Base-by-base conservation (phyloP, 2,113 vertebrate genomes). In the Coregonus clupeaformis region DNA sequence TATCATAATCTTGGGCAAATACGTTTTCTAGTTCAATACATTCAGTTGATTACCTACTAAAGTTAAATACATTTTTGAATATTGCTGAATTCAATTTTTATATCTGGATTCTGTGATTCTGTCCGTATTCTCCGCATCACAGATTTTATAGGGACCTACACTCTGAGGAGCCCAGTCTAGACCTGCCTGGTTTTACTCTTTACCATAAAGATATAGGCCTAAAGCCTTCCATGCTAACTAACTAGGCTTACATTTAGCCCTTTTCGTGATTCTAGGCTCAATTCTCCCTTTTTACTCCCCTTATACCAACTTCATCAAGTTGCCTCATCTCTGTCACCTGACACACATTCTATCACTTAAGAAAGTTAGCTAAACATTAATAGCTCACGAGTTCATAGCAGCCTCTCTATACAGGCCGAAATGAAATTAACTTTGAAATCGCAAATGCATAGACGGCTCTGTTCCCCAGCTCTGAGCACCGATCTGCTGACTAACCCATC, bases 401-500 rank as follows among this genome's bases (percentile, higher is more conserved):
- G 14, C 22, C 63, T 29, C 11, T 30, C 24, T 83, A 32, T 32
- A 36, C 32, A 30, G 32, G 9, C 74, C 32, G n/a, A 45, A 81
- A 75, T 79, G 68, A 74, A 84, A 83, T 81, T 18, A 81, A 77
- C 62, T 12, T 22, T 13, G 25, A 76, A 52, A 29, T 62, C 29
- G 27, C 65, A 62, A 20, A 25, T 76, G 68, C 59, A 59, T 68
- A 30, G 25, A 20, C 72, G 62, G 69, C 3, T 74, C 84, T 85
- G 84, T 84, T 84, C 73, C 81, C 76, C 77, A 71, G 30, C 20
- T 69, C 67, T 73, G 60, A 71, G 68, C 72, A 24, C 13, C 16
- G 1, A 52, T 81, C 71, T 83, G 80, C 87, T 86, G 81, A 83
- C 79, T 66, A 65, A 75, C 80, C 73, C 25, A 30, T 36, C 76